A percentile compares a stretch with the other conserved stretches of the same genome.
These are phyloP conservation scores for Metalampra italica DNA, from an alignment of 2,888 invertebrate species.

Conservation along the genomic window DNA sequence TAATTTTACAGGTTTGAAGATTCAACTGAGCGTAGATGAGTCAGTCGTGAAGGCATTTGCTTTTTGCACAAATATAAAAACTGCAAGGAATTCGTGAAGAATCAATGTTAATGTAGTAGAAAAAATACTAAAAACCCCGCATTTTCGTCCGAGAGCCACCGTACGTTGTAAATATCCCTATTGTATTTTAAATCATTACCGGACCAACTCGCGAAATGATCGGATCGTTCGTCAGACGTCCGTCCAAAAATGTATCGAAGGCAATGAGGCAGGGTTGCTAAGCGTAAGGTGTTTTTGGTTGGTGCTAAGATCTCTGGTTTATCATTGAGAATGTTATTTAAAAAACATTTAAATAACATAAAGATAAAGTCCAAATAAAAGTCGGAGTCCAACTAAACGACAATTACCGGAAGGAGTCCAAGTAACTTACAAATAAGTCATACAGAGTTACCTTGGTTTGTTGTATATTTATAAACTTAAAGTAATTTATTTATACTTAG, in stretches of 20 bases:
- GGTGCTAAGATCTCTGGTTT: too few relatives aligned
- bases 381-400: too few relatives aligned
- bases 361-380: too few relatives aligned
- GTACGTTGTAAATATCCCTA: constrained; percentile 10
- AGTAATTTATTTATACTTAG: too few relatives aligned
- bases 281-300: too few relatives aligned
- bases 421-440: too few relatives aligned
- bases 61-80: background rate
- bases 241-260: background rate
- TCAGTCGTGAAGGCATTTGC: background rate
- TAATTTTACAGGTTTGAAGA: too few relatives aligned
- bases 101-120: constrained; percentile 1
- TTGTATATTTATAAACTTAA: too few relatives aligned
- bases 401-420: too few relatives aligned
- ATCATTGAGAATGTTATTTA: too few relatives aligned
- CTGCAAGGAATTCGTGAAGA: background rate
- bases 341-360: too few relatives aligned
- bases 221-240: background rate
- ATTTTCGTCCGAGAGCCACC: constrained; percentile 5
- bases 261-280: background rate
- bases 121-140: constrained; percentile 2
- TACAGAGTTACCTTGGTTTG: too few relatives aligned
- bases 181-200: constrained; percentile 15
- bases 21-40: background rate
- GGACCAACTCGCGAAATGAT: background rate